Evolutionary conservation across 1,140 invertebrate genomes (phyloP), one percentile per base, ranked within the genome.

Genomic region (Atopsyche davidsoni): DNA sequence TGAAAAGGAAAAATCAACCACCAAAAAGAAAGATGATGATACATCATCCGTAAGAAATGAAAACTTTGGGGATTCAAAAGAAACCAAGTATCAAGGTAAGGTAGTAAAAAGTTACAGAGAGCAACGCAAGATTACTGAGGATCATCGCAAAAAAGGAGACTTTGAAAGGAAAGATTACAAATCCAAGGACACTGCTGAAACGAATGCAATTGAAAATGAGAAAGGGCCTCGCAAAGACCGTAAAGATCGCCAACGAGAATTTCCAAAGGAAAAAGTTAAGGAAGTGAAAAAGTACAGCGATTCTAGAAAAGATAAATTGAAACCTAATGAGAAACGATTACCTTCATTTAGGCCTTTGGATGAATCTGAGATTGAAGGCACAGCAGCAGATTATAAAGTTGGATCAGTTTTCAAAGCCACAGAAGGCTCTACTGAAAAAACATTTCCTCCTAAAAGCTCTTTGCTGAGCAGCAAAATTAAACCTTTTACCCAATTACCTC

Each of bases 241-340:
- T 46, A 59, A 60, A 45, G 69, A 72, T 22, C 68, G 69, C 48
- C 50, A 62, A 39, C 68, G 65, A 50, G 71, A 72, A 36, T 62
- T 62, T 23, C 65, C 65, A 7, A 64, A 64, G 25, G 70, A 73
- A 55, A 60, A 62, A 31, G 16, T 36, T 25, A 59, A 73, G 68
- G 56, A 73, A 64, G 60, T 49, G 7, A 73, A 73, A 58, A 72
- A 72, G 45, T 75, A 72, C 46, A 70, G 67, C 57, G 70, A 73
- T 42, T 67, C 65, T 11, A 69, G 67, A 54, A 72, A 68, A 52
- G 71, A 72, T 39, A 69, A 68, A 56, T 55, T 66, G 7, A 68
- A 66, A 51, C 59, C 63, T 35, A 58, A 31, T 43, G 69, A 71
- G 25, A 55, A 51, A 43, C 19, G 23, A 38, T 18, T 46, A 1